Evolutionary conservation across 2,113 vertebrate species (phyloP).

Genomic region (Muntiacus muntjak): DNA sequence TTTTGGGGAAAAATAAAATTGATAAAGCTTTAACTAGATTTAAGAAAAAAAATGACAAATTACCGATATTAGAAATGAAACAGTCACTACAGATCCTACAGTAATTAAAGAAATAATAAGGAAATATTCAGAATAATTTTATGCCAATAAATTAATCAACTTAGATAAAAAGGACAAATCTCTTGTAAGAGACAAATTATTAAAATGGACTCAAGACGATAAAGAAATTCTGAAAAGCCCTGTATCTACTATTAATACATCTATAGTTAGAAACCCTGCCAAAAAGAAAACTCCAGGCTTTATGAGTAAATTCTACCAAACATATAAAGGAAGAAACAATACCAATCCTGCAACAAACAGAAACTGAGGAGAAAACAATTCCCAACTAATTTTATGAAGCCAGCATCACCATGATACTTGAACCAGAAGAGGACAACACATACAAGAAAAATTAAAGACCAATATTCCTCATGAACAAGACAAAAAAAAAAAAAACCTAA

Average conservation of each 20-base stretch:
- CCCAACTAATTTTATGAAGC: neutral
- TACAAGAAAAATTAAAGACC: neutral
- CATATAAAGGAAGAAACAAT: neutral
- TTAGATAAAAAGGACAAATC: neutral
- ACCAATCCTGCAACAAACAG: neutral
- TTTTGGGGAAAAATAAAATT: neutral
- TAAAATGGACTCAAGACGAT: neutral
- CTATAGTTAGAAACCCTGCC: neutral
- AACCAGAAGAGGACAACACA: neutral
- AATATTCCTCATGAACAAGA: neutral
- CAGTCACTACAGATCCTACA: neutral
- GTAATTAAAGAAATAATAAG: neutral
- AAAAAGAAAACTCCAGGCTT: neutral
- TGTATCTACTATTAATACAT: neutral
- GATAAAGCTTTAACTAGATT: neutral
- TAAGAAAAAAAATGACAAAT: neutral
- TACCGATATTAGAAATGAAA: neutral
- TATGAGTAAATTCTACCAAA: neutral
- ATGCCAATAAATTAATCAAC: neutral
- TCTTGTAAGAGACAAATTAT: neutral
- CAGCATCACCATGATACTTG: neutral
- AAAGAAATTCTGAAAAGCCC: neutral
- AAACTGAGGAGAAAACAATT: neutral
- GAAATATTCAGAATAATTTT: neutral
- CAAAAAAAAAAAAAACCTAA: neutral